A percentile compares a stretch with the other conserved stretches of the same genome.
Conservation (phyloP, 1,140 invertebrate genomes). For the Pseudomyrmex flavicornis region DNA sequence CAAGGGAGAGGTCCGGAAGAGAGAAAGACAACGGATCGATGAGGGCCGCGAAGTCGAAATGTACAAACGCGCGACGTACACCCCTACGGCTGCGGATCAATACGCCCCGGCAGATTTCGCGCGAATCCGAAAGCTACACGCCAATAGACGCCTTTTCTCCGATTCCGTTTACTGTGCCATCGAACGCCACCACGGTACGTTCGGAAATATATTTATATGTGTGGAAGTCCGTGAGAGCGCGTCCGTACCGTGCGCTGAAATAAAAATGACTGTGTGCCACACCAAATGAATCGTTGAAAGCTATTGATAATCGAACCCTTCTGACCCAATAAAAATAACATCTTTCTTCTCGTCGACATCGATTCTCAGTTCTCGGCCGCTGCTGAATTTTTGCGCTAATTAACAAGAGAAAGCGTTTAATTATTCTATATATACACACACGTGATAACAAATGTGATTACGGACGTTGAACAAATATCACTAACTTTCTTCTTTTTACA, state of each 20-base stretch:
- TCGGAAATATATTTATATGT: background rate
- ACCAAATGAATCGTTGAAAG: constrained; percentile 6
- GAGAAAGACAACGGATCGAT: constrained; percentile 60
- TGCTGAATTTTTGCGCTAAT: background rate
- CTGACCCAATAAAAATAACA: constrained; percentile 18
- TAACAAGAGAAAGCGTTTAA: background rate
- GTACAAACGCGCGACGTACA: constrained; percentile 4
- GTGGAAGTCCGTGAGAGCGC: constrained; percentile 28
- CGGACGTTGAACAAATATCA: too few species aligned
- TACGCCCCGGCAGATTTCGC: constrained; percentile 44
- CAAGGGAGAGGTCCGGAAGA: background rate
- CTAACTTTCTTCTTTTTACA: too few species aligned
- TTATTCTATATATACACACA: too few species aligned
- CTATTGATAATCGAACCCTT: constrained; percentile 29
- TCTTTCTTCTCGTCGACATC: constrained; percentile 7
- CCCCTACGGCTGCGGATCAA: constrained; percentile 60
- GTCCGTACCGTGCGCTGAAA: background rate
- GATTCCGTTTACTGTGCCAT: background rate
- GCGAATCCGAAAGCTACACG: constrained; percentile 46
- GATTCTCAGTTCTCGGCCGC: background rate
- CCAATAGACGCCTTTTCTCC: background rate
- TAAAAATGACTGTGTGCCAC: background rate
- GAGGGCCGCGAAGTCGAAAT: constrained; percentile 25
- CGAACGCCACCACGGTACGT: constrained; percentile 18
- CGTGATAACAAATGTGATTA: background rate